Conservation (phyloP, 2,888 invertebrate species). For the Orthosia gracilis region DNA sequence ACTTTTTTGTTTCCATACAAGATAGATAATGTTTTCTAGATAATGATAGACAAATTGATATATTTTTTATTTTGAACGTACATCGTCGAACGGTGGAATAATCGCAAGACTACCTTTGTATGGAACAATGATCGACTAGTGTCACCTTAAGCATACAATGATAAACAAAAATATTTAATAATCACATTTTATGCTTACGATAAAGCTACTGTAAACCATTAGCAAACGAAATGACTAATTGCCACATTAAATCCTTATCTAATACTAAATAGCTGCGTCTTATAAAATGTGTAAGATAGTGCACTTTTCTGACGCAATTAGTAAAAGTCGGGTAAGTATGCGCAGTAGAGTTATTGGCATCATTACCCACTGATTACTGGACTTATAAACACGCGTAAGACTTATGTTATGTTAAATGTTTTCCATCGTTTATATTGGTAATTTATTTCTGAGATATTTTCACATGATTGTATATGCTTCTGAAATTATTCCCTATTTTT, state of each 20-base stretch:
- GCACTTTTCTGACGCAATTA: slow-evolving; percentile 33
- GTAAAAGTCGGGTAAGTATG: slow-evolving; percentile 41
- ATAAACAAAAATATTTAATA: too few relatives aligned
- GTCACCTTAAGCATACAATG: too few relatives aligned
- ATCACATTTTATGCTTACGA: neutral
- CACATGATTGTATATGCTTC: neutral
- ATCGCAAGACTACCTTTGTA: too few relatives aligned
- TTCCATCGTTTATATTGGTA: slow-evolving; percentile 33
- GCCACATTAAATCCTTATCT: slow-evolving; percentile 43
- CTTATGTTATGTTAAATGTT: slow-evolving; percentile 28
- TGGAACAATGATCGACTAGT: too few relatives aligned
- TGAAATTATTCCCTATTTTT: neutral
- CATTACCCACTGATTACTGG: slow-evolving; percentile 32
- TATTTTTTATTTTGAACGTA: too few relatives aligned
- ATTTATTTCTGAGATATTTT: slow-evolving; percentile 26
- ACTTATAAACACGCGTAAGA: slow-evolving; percentile 31
- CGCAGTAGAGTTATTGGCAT: slow-evolving; percentile 30
- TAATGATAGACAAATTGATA: too few relatives aligned
- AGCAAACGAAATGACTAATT: slow-evolving; percentile 24
- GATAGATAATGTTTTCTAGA: too few relatives aligned
- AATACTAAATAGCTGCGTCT: slow-evolving; percentile 39
- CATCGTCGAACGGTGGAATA: too few relatives aligned
- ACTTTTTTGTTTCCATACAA: too few relatives aligned
- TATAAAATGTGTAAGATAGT: slow-evolving; percentile 38
- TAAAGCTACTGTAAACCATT: slow-evolving; percentile 10